Conservation (phyloP, 92 coral and sea anemone genomes). For the Parazoanthus darwini region DNA sequence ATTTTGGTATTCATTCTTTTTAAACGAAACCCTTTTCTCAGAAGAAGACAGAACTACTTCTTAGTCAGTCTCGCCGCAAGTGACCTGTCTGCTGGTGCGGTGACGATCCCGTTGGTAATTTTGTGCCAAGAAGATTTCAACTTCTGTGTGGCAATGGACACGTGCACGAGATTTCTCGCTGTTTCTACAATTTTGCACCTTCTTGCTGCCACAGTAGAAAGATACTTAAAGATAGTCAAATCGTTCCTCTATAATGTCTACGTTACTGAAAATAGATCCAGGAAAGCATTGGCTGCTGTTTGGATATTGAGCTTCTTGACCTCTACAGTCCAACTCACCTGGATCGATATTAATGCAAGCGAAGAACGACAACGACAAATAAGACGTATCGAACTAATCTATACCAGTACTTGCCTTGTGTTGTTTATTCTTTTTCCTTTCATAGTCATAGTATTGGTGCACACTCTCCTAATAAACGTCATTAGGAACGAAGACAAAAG, state of each 20-base stretch:
- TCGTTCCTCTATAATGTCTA: constrained; percentile 51
- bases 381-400: constrained; percentile 5
- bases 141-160: constrained; percentile 71
- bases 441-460: not conserved
- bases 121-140: constrained; percentile 19
- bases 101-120: constrained; percentile 59
- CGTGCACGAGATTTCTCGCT: constrained; percentile 68
- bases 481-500: constrained; percentile 11
- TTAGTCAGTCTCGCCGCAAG: constrained; percentile 68
- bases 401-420: constrained; percentile 21
- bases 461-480: not conserved
- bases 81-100: constrained; percentile 55
- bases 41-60: constrained; percentile 61
- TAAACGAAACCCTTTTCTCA: constrained; percentile 37
- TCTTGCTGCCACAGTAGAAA: constrained; percentile 54
- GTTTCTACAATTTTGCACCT: constrained; percentile 74
- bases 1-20: constrained; percentile 55
- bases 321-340: constrained; percentile 51
- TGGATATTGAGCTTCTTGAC: constrained; percentile 52
- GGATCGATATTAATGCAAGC: constrained; percentile 23
- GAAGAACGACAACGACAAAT: constrained; percentile 1
- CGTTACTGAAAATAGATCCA: constrained; percentile 48
- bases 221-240: constrained; percentile 63
- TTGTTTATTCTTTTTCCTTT: constrained; percentile 26
- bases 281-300: not conserved